Evolutionary conservation across 2,888 invertebrate species (phyloP).

Genomic region (Melieria picta): DNA sequence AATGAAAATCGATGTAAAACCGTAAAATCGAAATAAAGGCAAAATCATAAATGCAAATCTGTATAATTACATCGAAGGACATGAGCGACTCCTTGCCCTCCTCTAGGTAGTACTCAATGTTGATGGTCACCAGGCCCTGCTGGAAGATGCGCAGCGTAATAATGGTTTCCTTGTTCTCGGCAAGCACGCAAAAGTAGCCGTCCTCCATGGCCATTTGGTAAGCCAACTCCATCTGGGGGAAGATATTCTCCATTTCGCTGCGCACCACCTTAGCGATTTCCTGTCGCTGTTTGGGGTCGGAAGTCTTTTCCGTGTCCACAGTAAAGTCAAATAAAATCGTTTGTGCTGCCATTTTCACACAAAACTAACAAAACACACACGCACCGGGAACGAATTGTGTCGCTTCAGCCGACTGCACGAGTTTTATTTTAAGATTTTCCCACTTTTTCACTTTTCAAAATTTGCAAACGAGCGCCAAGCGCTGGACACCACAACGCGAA

Average conservation of each 20-base stretch:
- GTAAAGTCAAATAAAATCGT: constrained; percentile 84
- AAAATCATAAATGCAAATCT: neutral
- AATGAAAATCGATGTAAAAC: neutral
- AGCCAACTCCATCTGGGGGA: constrained; percentile 76
- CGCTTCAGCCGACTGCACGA: too few relatives aligned
- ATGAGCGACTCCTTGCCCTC: constrained; percentile 79
- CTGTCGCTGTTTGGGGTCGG: constrained; percentile 74
- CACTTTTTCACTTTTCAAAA: too few relatives aligned
- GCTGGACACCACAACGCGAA: too few relatives aligned
- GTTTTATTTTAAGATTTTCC: too few relatives aligned
- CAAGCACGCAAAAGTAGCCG: constrained; percentile 76
- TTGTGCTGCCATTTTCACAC: constrained; percentile 76
- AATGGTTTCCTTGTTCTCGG: constrained; percentile 76
- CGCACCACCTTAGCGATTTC: constrained; percentile 75
- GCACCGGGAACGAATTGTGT: too few relatives aligned
- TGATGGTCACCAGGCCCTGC: constrained; percentile 81
- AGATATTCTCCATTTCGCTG: constrained; percentile 76
- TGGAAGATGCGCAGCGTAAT: constrained; percentile 78
- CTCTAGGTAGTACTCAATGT: constrained; percentile 83
- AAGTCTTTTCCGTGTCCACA: constrained; percentile 75
- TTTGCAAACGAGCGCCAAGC: too few relatives aligned
- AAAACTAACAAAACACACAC: too few relatives aligned
- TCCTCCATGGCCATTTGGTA: constrained; percentile 76
- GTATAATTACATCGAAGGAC: constrained; percentile 76
- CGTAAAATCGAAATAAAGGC: neutral